These are phyloP conservation scores for Palythoa grandis DNA, from an alignment of 92 coral and sea anemone species.

Conservation along the genomic window DNA sequence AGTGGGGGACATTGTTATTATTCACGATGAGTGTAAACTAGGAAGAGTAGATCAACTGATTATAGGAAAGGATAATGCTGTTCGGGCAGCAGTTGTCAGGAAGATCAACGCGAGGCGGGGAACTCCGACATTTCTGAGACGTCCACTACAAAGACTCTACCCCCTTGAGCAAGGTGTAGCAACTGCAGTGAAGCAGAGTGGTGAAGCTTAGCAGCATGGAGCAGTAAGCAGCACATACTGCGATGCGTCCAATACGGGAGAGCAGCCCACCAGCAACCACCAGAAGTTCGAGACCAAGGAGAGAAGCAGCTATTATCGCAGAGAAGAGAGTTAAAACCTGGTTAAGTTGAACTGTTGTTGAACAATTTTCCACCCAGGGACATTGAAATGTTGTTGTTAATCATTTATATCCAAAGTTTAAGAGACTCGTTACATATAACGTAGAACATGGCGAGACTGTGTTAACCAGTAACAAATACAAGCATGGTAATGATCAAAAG, in stretches of 20 bases:
- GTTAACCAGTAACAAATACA: too few species aligned
- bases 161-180: not conserved
- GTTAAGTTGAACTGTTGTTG: not conserved
- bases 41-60: slow-evolving; percentile 23
- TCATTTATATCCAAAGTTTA: too few species aligned
- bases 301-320: not conserved
- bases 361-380: too few species aligned
- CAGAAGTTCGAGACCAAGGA: not conserved
- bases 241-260: not conserved
- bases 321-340: not conserved
- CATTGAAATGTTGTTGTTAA: too few species aligned
- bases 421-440: too few species aligned
- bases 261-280: slow-evolving; percentile 4
- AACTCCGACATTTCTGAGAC: not conserved
- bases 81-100: slow-evolving; percentile 33
- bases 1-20: not conserved
- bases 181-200: not conserved
- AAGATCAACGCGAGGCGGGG: not conserved
- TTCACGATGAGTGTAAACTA: not conserved
- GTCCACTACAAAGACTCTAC: not conserved
- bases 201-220: not conserved
- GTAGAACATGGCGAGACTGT: too few species aligned
- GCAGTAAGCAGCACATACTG: not conserved
- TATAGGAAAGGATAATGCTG: slow-evolving; percentile 16
- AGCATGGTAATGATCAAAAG: too few species aligned